Conservation (phyloP, 2,113 vertebrate genomes). For the Saguinus midas region DNA sequence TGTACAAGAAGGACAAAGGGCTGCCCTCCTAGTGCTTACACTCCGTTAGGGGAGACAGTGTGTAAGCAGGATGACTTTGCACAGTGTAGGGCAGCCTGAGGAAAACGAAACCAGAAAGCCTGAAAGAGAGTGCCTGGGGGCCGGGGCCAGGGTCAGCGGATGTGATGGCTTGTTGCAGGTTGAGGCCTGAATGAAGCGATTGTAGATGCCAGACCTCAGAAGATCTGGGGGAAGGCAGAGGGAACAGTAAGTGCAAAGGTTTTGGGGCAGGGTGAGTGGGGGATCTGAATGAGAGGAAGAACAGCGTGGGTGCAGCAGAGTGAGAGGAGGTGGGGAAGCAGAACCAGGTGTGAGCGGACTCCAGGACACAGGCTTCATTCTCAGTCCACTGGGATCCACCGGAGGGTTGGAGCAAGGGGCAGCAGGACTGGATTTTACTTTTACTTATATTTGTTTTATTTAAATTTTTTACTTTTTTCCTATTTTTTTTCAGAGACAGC, state of each 20-base stretch:
- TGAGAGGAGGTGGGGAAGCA: background rate
- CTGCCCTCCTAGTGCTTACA: background rate
- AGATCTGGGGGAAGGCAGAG: background rate
- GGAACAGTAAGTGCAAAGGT: background rate
- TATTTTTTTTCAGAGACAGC: too few species aligned
- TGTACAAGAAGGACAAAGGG: background rate
- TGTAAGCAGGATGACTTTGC: background rate
- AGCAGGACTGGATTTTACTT: background rate
- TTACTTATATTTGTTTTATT: too few species aligned
- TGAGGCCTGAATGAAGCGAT: background rate
- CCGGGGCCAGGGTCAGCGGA: background rate
- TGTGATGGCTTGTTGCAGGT: background rate
- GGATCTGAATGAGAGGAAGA: background rate
- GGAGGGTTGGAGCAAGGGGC: background rate
- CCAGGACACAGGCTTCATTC: background rate
- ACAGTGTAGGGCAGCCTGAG: background rate
- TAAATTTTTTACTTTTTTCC: too few species aligned
- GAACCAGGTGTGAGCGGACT: background rate
- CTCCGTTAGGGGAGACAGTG: background rate
- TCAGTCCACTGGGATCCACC: accelerated
- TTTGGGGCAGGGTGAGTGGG: background rate
- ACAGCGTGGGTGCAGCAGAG: background rate
- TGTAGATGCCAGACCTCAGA: background rate
- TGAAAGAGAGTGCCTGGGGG: background rate
- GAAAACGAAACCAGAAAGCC: background rate